These are phyloP conservation scores for Drosophila suboccidentalis DNA, from an alignment of 2,888 invertebrate species.

Conservation along the genomic window DNA sequence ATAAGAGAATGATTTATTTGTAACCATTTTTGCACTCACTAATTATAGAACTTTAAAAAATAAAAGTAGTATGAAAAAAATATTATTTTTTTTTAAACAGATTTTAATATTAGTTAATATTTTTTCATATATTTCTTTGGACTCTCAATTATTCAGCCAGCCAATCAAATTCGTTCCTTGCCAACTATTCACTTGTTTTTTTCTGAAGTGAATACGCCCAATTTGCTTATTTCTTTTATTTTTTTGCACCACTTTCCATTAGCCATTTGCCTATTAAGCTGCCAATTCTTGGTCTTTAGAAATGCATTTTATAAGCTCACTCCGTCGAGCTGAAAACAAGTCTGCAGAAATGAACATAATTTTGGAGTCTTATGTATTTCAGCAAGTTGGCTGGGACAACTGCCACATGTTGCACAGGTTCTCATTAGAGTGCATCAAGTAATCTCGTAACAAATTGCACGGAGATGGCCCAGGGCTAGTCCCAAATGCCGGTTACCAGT, in stretches of 20 bases:
- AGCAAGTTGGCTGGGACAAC: constrained; percentile 3
- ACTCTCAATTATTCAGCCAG: too few relatives aligned
- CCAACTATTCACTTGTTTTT: neutral
- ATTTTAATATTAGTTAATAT: neutral
- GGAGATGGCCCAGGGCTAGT: constrained; percentile 15
- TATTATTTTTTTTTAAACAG: too few relatives aligned
- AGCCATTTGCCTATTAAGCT: constrained; percentile 12
- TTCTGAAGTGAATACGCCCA: neutral
- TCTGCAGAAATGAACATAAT: constrained; percentile 13
- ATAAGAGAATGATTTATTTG: too few relatives aligned
- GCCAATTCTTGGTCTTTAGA: constrained; percentile 10
- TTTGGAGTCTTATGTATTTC: constrained; percentile 7
- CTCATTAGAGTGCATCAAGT: constrained; percentile 61
- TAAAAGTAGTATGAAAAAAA: too few relatives aligned
- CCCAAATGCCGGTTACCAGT: neutral
- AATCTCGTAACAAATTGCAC: constrained; percentile 68
- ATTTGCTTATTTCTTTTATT: neutral
- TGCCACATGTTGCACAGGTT: constrained; percentile 42
- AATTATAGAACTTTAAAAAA: too few relatives aligned
- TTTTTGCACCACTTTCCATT: constrained; percentile 9
- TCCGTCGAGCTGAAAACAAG: neutral
- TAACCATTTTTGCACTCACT: too few relatives aligned
- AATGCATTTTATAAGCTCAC: constrained; percentile 4
- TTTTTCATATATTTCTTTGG: neutral
- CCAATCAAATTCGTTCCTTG: neutral